Evolutionary conservation across 2,797 vertebrate species (phyloP).

Genomic region (Nyctibius grandis): DNA sequence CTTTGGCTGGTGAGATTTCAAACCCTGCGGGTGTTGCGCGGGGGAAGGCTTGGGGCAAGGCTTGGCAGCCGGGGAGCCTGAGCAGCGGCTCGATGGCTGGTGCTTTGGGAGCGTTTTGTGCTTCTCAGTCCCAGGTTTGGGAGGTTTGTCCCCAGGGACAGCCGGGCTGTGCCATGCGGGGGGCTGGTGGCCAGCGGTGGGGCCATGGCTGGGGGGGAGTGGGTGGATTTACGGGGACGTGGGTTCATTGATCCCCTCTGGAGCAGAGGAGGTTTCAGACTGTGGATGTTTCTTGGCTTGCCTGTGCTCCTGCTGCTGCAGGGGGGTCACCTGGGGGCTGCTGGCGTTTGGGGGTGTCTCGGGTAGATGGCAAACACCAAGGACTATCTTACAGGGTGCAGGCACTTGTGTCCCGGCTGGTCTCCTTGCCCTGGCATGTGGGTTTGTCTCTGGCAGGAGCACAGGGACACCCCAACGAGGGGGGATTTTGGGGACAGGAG

Average conservation of each 20-base stretch:
- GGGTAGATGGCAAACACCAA: neutral
- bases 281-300: neutral
- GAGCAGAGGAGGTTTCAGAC: neutral
- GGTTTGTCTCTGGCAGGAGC: neutral
- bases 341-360: neutral
- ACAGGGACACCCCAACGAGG: accelerated
- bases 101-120: neutral
- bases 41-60: neutral
- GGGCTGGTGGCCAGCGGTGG: too few relatives aligned
- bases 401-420: accelerated
- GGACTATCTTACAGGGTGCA: neutral
- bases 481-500: neutral
- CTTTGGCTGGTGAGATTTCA: neutral
- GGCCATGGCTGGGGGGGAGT: too few relatives aligned
- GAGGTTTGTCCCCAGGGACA: neutral
- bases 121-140: neutral
- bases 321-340: neutral
- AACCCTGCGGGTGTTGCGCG: neutral
- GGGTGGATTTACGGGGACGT: neutral
- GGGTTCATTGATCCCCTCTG: neutral
- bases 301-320: neutral
- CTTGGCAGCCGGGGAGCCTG: neutral
- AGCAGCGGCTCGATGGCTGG: accelerated
- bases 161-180: accelerated
- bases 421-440: neutral